These are phyloP conservation scores for Melanitta fusca DNA, from an alignment of 2,797 vertebrate species.

Conservation along the genomic window DNA sequence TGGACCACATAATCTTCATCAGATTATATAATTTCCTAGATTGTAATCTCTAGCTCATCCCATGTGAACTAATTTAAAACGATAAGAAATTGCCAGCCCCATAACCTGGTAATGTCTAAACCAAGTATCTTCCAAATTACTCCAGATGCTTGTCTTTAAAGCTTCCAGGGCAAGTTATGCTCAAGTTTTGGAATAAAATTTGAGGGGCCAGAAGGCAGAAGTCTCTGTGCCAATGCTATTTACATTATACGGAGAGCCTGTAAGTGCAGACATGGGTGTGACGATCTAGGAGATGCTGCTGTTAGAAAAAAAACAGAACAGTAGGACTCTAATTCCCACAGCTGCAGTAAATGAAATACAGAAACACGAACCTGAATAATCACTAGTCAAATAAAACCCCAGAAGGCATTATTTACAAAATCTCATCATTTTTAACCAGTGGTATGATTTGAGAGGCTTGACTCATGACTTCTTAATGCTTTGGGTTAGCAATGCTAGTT, in stretches of 20 bases:
- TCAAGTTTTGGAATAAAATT: background rate
- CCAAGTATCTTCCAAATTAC: background rate
- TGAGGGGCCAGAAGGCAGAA: background rate
- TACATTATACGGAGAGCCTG: background rate
- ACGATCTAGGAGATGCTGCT: background rate
- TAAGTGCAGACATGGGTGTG: background rate
- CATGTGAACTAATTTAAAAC: background rate
- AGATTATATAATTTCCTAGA: background rate
- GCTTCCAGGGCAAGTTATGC: background rate
- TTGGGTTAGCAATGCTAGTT: background rate
- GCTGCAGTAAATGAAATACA: background rate
- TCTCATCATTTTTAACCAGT: background rate
- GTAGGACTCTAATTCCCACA: background rate
- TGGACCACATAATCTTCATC: background rate
- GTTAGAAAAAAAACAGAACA: background rate
- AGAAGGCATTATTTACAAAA: background rate
- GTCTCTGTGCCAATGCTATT: background rate
- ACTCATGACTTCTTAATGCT: background rate
- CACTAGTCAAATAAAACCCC: background rate
- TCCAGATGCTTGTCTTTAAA: background rate
- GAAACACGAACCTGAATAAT: background rate
- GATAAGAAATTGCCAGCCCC: background rate
- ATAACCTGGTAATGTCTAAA: conserved; percentile 12
- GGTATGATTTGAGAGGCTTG: background rate
- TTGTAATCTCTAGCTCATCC: background rate